Evolutionary conservation across 1,140 invertebrate species (phyloP), one percentile per base, ranked within the genome.

Genomic region (Drosophila insularis): DNA sequence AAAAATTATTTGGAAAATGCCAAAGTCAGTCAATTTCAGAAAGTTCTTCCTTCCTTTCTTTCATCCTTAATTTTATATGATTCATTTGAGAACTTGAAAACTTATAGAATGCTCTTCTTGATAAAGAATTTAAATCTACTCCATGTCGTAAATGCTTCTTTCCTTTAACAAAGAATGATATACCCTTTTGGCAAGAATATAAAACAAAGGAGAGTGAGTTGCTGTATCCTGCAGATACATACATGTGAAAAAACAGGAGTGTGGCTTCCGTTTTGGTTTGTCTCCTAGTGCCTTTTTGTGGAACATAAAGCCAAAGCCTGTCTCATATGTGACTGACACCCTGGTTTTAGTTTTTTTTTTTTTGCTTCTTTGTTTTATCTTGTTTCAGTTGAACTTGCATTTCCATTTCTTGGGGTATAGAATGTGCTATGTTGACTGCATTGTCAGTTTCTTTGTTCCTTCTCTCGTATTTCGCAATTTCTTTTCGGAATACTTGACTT

Each of bases 311-410:
- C 43, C 8, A 50, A 50, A 21, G 43, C 43, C 43, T 50, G 43
- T 50, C 43, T 50, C 43, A 50, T 50, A 50, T 50, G 43, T 50
- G 43, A 50, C 17, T 50, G 43, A 50, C 43, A 50, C 43, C 17
- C 32, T 37, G 56, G 14, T 37, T 59, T n/a, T 40, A 63, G 55
- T 71, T 70, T 39, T 27, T 61, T 43, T 19, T 0, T 5, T 27
- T 6, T n/a, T n/a, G n/a, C 27, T 27, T 27, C 27, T 27, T 27
- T 27, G 27, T 1, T 27, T 27, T 6, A 27, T 27, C 46, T 74
- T 74, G 58, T 74, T 74, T 19, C 43, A 43, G 40, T 43, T 14
- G 43, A 46, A 46, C 43, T 46, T 46, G 14, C 14, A 17, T 46
- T 17, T 11, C 43, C 43, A 50, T 50, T 50, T 50, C 43, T 50